Conservation (phyloP, 2,113 vertebrate genomes). For the Suncus etruscus region DNA sequence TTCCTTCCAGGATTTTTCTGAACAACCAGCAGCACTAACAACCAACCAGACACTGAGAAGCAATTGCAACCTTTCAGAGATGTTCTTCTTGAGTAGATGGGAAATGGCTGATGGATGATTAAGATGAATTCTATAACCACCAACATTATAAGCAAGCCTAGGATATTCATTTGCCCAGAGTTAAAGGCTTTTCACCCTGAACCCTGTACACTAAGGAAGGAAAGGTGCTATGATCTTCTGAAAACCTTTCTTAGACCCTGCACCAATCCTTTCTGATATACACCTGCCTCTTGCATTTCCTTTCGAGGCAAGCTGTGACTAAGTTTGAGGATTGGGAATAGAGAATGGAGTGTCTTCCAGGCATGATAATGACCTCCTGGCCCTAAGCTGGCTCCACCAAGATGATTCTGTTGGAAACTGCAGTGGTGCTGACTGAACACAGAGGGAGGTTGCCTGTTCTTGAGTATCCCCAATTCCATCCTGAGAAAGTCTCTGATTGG, state of each 20-base stretch:
- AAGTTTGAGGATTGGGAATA: not conserved
- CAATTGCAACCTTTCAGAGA: not conserved
- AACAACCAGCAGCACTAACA: not conserved
- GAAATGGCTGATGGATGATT: too few relatives aligned
- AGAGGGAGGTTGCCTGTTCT: not conserved
- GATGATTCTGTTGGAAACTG: not conserved
- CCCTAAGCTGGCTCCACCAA: not conserved
- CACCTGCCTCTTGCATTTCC: accelerated
- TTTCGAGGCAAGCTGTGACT: accelerated
- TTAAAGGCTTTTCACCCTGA: not conserved
- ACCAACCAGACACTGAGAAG: not conserved
- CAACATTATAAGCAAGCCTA: not conserved
- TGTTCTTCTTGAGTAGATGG: not conserved
- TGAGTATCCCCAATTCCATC: not conserved
- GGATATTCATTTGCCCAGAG: not conserved
- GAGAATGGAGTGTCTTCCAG: not conserved
- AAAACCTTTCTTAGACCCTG: not conserved
- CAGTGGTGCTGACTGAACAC: too few relatives aligned
- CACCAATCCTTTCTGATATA: too few relatives aligned
- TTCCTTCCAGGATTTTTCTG: not conserved
- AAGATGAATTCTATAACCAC: too few relatives aligned
- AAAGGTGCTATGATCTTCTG: not conserved
- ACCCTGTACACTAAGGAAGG: not conserved
- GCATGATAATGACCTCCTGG: not conserved
- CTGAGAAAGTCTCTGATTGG: not conserved